A percentile compares a stretch with the other conserved stretches of the same genome.
These are phyloP conservation scores for Indri indri DNA, from an alignment of 2,113 vertebrate species.

Conservation along the genomic window DNA sequence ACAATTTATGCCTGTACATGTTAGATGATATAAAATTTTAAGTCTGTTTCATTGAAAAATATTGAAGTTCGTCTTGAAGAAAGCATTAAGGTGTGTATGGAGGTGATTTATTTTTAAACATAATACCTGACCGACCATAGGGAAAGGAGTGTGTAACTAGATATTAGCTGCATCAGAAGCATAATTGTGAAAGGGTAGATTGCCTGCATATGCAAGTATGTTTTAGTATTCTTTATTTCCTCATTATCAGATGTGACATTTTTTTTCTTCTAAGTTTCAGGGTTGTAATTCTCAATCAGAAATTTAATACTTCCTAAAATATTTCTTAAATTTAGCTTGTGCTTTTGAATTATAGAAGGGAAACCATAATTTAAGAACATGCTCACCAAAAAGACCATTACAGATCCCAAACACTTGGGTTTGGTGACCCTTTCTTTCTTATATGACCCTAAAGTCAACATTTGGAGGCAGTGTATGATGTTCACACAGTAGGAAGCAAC, in stretches of 20 bases:
- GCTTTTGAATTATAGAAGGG: slow-evolving; percentile 64
- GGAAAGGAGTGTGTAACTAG: slow-evolving; percentile 5
- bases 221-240: slow-evolving; percentile 42
- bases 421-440: slow-evolving; percentile 40
- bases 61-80: slow-evolving; percentile 52
- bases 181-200: slow-evolving; percentile 38
- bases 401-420: slow-evolving; percentile 28
- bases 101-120: slow-evolving; percentile 64
- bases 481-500: slow-evolving; percentile 21
- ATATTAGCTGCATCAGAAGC: not conserved
- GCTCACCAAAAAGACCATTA: slow-evolving; percentile 44
- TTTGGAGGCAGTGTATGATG: not conserved
- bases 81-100: slow-evolving; percentile 59
- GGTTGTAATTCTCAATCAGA: slow-evolving; percentile 62
- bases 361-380: slow-evolving; percentile 70
- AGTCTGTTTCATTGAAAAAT: slow-evolving; percentile 55
- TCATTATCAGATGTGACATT: slow-evolving; percentile 23
- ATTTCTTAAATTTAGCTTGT: slow-evolving; percentile 64
- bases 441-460: slow-evolving; percentile 34
- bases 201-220: slow-evolving; percentile 44
- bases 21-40: slow-evolving; percentile 63
- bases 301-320: slow-evolving; percentile 60
- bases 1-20: slow-evolving; percentile 55
- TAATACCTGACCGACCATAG: slow-evolving; percentile 41
- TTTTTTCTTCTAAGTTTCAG: slow-evolving; percentile 50